Percentiles rank a stretch among this genome's conserved stretches.
These are phyloP conservation scores for Furcula furcula DNA, from an alignment of 2,888 invertebrate species.

Conservation along the genomic window DNA sequence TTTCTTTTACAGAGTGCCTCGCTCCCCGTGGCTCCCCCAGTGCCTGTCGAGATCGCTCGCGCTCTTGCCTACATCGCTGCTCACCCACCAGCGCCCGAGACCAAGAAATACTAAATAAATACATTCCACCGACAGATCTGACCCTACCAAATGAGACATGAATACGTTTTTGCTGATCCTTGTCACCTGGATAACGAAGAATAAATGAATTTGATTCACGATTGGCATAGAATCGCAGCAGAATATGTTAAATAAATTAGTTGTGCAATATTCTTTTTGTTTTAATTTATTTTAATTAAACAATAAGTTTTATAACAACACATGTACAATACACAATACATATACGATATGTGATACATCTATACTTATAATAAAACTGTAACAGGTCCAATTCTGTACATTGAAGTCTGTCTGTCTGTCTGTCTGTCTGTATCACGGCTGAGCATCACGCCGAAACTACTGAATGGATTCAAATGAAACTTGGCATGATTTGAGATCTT, in stretches of 20 bases:
- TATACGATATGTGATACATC: too few relatives aligned
- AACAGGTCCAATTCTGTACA: too few relatives aligned
- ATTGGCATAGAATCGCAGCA: conserved; percentile 5
- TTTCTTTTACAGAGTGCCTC: conserved; percentile 38
- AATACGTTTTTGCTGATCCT: conserved; percentile 4
- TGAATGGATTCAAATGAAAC: too few relatives aligned
- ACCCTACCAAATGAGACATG: conserved; percentile 6
- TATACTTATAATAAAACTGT: too few relatives aligned
- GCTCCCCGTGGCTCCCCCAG: conserved; percentile 47
- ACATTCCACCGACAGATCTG: background rate
- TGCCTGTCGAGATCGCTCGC: conserved; percentile 50
- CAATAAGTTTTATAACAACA: too few relatives aligned
- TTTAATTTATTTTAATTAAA: conserved; percentile 8
- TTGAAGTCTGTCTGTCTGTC: too few relatives aligned
- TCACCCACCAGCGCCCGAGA: conserved; percentile 25
- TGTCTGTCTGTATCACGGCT: too few relatives aligned
- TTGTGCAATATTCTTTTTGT: conserved; percentile 13
- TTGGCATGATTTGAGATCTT: too few relatives aligned
- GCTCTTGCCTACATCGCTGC: conserved; percentile 47
- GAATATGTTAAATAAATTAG: conserved; percentile 12
- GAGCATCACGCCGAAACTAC: too few relatives aligned
- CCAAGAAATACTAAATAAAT: conserved; percentile 14
- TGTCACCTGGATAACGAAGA: conserved; percentile 1
- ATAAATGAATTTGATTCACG: conserved; percentile 3
- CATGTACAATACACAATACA: too few relatives aligned